phyloP scores from a whole-genome alignment of 2,797 vertebrate species.

The Carduelis carduelis region DNA sequence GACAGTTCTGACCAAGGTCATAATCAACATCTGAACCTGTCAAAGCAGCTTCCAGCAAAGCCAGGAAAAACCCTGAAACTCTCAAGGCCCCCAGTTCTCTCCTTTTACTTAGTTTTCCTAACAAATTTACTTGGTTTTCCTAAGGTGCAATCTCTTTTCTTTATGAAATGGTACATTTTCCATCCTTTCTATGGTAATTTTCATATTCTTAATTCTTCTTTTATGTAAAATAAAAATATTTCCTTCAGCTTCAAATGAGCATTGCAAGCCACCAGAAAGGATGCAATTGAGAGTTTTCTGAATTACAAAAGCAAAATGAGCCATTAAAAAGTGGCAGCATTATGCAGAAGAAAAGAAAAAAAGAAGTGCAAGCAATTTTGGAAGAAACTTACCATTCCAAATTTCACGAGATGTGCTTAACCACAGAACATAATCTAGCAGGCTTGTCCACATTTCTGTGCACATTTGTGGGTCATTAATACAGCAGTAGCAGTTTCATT shows the following conservation, averaged over 20 bases:
- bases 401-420: rapidly evolving
- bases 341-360: background rate
- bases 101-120: background rate
- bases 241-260: background rate
- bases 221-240: background rate
- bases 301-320: background rate
- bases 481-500: background rate
- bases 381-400: background rate
- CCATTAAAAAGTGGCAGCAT: background rate
- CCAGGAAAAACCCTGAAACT: background rate
- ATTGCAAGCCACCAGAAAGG: background rate
- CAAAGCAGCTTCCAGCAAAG: conserved; percentile 15
- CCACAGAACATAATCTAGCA: rapidly evolving
- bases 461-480: background rate
- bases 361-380: background rate
- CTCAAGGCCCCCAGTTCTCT: background rate
- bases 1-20: background rate
- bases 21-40: conserved; percentile 3
- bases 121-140: background rate
- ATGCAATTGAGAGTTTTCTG: background rate
- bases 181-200: background rate
- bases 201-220: background rate
- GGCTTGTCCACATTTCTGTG: background rate
- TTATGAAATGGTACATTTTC: background rate
- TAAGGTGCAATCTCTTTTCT: background rate